Evolutionary conservation across 1,140 invertebrate species (phyloP), one percentile per base, ranked within the genome.

Genomic region (Rhysida immarginata): DNA sequence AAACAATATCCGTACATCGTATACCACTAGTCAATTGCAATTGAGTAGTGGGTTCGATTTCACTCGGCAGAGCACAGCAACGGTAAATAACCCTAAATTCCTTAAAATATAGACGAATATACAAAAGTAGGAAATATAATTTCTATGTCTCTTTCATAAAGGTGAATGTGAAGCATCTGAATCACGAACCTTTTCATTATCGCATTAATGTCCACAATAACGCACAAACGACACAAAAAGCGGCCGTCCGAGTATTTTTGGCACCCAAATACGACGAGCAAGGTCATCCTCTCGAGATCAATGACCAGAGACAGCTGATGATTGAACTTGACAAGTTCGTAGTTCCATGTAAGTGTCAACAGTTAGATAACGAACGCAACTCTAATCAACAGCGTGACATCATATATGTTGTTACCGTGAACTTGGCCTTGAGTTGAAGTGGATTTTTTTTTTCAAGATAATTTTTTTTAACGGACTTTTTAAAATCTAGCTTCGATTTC

Each of bases 271-370:
- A 78, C 61, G 76, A 82, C 56, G 70, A 72, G 56, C 68, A 78
- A 56, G 77, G 77, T 26, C 74, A 75, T 52, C 67, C 71, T 35
- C 71, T 77, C 57, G 71, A 73, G 41, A 68, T 78, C 44, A 77
- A 80, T 56, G 69, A 78, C 58, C 77, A 78, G 62, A 74, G 76
- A 57, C 71, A 76, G 27, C 74, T 78, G 63, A 84, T 83, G 61
- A 76, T 83, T 48, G 75, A 81, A 66, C 67, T 83, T 52, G 84
- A 87, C 61, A 78, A 77, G 64, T 86, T 83, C 68, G 41, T 58
- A 2, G 55, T 67, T 1, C 63, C 66, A 48, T 53, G 65, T 62
- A 58, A 53, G 26, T 2, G 8, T n/a, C n/a, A n/a, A n/a, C n/a
- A n/a, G n/a, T n/a, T n/a, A n/a, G n/a, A n/a, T n/a, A n/a, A n/a